phyloP scores from a whole-genome alignment of 64 coral and sea anemone genomes.

The Stichodactyla helianthus region DNA sequence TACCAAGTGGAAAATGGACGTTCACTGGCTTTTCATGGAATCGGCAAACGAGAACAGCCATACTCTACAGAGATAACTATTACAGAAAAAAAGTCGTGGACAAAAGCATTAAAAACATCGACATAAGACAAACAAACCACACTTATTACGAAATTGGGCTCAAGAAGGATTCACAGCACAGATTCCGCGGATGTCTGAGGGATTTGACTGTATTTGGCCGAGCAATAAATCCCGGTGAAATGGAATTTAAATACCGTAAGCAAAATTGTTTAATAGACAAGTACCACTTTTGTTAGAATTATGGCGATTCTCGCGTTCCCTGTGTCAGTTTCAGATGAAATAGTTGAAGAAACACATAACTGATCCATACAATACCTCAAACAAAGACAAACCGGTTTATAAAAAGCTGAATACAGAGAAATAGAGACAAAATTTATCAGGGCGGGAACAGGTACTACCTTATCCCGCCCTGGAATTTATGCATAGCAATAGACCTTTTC shows the following conservation, averaged over 20 bases:
- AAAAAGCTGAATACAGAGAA: too few species aligned
- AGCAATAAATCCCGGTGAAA: slow-evolving; percentile 13
- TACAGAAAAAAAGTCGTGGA: not conserved
- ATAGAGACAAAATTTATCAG: too few species aligned
- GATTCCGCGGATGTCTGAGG: slow-evolving; percentile 55
- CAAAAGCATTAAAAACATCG: not conserved
- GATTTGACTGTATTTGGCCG: slow-evolving; percentile 53
- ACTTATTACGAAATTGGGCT: slow-evolving; percentile 59
- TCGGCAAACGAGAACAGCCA: slow-evolving; percentile 10
- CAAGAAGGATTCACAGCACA: slow-evolving; percentile 56
- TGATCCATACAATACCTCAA: too few species aligned
- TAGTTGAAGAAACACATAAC: too few species aligned
- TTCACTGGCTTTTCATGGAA: slow-evolving; percentile 31
- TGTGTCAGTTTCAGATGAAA: too few species aligned
- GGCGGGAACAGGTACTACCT: too few species aligned
- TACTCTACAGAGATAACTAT: not conserved
- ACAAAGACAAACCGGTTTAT: too few species aligned
- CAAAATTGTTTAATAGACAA: not conserved
- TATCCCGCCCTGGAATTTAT: too few species aligned
- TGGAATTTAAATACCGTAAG: slow-evolving; percentile 47
- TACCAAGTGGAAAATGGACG: slow-evolving; percentile 15
- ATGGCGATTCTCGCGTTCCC: too few species aligned
- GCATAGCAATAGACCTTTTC: too few species aligned
- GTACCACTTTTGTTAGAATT: too few species aligned
- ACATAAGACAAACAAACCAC: slow-evolving; percentile 44